A percentile compares a stretch with the other conserved stretches of the same genome.
These are phyloP conservation scores for Tachina lurida DNA, from an alignment of 2,888 invertebrate species.

Conservation along the genomic window DNA sequence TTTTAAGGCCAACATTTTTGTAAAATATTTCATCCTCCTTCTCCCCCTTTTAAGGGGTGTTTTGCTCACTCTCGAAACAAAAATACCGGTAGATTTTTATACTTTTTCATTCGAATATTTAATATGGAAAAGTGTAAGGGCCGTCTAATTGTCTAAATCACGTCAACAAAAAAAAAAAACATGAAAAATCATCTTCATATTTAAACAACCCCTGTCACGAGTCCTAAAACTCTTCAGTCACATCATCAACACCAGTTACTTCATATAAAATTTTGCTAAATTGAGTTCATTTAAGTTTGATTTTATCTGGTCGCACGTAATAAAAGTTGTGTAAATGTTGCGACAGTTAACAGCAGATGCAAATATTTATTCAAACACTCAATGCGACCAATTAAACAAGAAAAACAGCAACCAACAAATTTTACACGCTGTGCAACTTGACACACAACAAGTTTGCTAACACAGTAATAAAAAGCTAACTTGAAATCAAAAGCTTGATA, in stretches of 20 bases:
- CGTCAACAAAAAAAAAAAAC: too few relatives aligned
- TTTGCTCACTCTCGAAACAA: too few relatives aligned
- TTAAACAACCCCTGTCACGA: conserved; percentile 3
- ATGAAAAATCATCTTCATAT: too few relatives aligned
- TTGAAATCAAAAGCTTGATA: not conserved
- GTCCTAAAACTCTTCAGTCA: not conserved
- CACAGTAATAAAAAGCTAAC: not conserved
- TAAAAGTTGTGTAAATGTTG: conserved; percentile 47
- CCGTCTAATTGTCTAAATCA: too few relatives aligned
- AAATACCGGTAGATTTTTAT: too few relatives aligned
- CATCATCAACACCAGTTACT: not conserved
- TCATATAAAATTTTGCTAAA: conserved; percentile 22
- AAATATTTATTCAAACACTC: conserved; percentile 54
- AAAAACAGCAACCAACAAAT: conserved; percentile 20
- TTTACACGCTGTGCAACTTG: not conserved
- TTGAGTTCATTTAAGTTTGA: conserved; percentile 41
- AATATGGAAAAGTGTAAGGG: too few relatives aligned
- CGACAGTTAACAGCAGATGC: conserved; percentile 43
- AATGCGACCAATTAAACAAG: conserved; percentile 42
- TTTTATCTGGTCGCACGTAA: conserved; percentile 22
- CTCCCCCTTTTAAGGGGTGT: too few relatives aligned
- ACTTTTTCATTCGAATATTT: too few relatives aligned
- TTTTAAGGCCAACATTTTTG: too few relatives aligned
- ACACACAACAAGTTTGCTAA: not conserved
- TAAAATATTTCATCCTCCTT: too few relatives aligned